Conservation (phyloP, 2,113 vertebrate species). For the Paracyprichromis sp. region DNA sequence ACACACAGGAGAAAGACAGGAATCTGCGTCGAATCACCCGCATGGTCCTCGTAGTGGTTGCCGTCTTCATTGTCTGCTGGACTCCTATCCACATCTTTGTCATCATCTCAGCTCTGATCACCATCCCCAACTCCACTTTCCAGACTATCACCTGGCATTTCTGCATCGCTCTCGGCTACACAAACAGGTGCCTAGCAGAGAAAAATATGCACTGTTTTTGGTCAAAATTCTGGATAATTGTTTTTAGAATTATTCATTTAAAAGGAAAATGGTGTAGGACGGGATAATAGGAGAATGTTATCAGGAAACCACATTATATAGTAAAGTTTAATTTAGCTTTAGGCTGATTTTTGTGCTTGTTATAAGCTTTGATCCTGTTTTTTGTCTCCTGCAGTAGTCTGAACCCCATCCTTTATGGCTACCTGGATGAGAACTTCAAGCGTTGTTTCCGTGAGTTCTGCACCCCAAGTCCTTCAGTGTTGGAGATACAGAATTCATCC, state of each 20-base stretch:
- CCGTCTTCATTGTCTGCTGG: slow-evolving; percentile 98
- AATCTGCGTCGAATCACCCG: slow-evolving; percentile 94
- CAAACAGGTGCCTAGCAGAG: slow-evolving; percentile 81
- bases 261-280: neutral
- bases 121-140: slow-evolving; percentile 87
- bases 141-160: slow-evolving; percentile 97
- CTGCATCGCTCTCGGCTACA: slow-evolving; percentile 96
- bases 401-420: slow-evolving; percentile 96
- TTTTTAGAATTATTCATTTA: neutral
- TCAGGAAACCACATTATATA: neutral
- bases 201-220: too few relatives aligned
- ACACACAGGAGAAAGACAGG: slow-evolving; percentile 83
- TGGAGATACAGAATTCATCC: slow-evolving; percentile 90
- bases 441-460: slow-evolving; percentile 98
- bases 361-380: neutral
- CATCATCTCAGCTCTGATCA: slow-evolving; percentile 91
- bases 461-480: slow-evolving; percentile 81
- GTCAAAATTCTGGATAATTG: neutral
- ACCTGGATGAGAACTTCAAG: slow-evolving; percentile 99
- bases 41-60: slow-evolving; percentile 98
- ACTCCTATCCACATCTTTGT: slow-evolving; percentile 98
- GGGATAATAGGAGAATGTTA: neutral
- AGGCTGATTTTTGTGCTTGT: neutral
- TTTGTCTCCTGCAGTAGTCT: slow-evolving; percentile 67
- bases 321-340: neutral